phyloP scores from a whole-genome alignment of 2,797 vertebrate species.

The Sebastes nivosus region DNA sequence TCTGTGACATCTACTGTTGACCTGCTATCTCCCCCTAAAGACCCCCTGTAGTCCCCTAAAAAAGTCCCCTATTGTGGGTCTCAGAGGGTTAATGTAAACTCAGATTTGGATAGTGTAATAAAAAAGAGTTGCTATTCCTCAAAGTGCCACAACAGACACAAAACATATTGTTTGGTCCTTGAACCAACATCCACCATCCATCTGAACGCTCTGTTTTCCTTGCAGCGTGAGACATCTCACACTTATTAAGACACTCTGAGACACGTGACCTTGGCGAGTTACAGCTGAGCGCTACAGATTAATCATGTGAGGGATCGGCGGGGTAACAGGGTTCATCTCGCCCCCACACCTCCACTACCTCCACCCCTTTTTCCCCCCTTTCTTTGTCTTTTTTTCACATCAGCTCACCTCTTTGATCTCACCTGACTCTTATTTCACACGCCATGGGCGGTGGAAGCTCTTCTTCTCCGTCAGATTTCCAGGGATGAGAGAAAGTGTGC shows the following conservation, averaged over 20 bases:
- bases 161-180: background rate
- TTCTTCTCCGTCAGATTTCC: constrained; percentile 28
- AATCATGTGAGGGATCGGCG: constrained; percentile 15
- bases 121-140: background rate
- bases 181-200: background rate
- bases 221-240: constrained; percentile 6
- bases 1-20: no score
- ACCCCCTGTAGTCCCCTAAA: no score
- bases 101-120: background rate
- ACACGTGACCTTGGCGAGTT: constrained; percentile 16
- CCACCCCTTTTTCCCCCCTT: background rate
- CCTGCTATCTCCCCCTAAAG: no score
- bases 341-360: background rate
- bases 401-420: constrained; percentile 61
- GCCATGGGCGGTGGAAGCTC: constrained; percentile 17
- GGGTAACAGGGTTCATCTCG: background rate
- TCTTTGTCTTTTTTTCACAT: constrained; percentile 43
- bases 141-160: background rate
- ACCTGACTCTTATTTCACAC: constrained; percentile 70
- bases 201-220: background rate
- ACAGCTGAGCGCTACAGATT: constrained; percentile 31
- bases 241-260: constrained; percentile 37
- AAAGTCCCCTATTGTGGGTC: no score
- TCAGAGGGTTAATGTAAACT: background rate
- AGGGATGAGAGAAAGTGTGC: constrained; percentile 45